Evolutionary conservation across 1,140 invertebrate genomes (phyloP).

Genomic region (Branchinecta lindahli): DNA sequence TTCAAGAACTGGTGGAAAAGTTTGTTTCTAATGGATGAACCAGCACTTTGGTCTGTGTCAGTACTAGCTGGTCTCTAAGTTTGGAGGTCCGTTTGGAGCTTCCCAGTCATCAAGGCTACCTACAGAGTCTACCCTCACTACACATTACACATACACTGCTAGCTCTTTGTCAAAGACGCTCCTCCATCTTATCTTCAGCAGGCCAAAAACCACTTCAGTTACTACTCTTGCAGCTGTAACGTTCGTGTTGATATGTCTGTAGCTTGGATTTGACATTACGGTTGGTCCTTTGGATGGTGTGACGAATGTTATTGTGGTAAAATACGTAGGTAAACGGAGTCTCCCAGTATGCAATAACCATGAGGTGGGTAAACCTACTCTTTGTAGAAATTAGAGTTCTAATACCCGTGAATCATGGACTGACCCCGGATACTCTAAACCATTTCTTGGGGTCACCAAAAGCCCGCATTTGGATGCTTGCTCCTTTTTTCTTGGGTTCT

Average conservation of each 20-base stretch:
- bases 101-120: background rate
- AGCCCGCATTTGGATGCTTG: constrained; percentile 18
- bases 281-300: background rate
- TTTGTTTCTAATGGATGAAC: no score
- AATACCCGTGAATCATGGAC: constrained; percentile 20
- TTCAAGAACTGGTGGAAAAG: no score
- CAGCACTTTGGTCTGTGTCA: no score
- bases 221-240: background rate
- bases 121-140: background rate
- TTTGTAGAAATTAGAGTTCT: constrained; percentile 11
- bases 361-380: background rate
- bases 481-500: background rate
- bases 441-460: constrained; percentile 17
- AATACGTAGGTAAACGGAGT: constrained; percentile 15
- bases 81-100: no score
- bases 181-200: constrained; percentile 17
- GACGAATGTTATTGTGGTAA: constrained; percentile 2
- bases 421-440: constrained; percentile 20
- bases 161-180: constrained; percentile 12
- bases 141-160: constrained; percentile 1
- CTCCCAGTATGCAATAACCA: constrained; percentile 14
- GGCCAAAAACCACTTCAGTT: constrained; percentile 14
- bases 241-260: background rate
- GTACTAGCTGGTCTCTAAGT: no score
- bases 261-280: background rate